Base-by-base conservation (phyloP, 2,113 vertebrate genomes). In the Beaufortia kweichowensis region DNA sequence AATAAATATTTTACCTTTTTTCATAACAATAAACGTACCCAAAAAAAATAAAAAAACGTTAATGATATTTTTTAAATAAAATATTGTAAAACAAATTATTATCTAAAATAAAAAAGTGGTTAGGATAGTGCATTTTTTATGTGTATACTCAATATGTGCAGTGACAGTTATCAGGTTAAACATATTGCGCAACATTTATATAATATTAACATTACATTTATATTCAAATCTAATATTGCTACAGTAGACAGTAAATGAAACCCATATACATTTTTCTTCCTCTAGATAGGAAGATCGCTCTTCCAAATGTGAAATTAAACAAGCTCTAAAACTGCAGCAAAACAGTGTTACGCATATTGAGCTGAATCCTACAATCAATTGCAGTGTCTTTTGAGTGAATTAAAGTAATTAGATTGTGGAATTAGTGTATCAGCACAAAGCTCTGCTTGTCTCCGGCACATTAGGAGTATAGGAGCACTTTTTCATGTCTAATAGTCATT, bases 371-470 rank as follows among this genome's bases (percentile, higher is more conserved):
- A 12, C 8, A 77, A 83, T 83, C 78, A 77, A 80, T 83, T 59
- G 56, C 33, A 46, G 41, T 70, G 70, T 65, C 57, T 83, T 83
- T 83, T 75, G 63, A 78, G 75, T 80, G 78, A 75, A 78, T 80
- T 80, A 75, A 83, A 77, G 75, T 80, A 80, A 79, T 83, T 80
- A 64, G 62, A 77, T 79, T 79, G 65, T 77, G 59, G 69, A 77
- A 80, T 80, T 80, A 75, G 78, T 70, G 75, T 28, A 77, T 74
- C 69, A 70, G 78, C 53, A 33, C 78, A 70, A 80, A 75, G 31
- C 70, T 57, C 29, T 55, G 43, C 60, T 60, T 78, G 63, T 68
- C 72, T 68, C 69, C 71, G 62, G 39, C 76, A 81, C 63, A 78
- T 67, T 74, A 68, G 7, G 12, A 69, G 29, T 33, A n/a, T 60